Base-by-base conservation (phyloP, 2,888 invertebrate genomes). In the Bembecia ichneumoniformis region DNA sequence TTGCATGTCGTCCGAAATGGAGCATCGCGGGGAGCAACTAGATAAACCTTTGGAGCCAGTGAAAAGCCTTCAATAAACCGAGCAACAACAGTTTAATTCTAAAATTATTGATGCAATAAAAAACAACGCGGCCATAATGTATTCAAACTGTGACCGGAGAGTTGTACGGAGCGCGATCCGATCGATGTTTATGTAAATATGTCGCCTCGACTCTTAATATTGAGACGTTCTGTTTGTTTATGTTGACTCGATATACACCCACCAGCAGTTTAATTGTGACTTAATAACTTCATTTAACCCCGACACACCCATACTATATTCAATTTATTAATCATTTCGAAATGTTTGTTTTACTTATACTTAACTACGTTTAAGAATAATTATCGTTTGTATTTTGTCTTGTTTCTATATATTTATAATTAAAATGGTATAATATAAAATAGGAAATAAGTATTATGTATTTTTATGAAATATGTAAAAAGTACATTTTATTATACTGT, bases 151-250 rank as follows among this genome's bases (percentile, higher is more conserved):
- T 66, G 74, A 73, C 68, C 64, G 65, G 63, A 60, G 68, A 71
- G 67, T 68, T 74, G 76, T 74, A 70, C 62, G 60, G 63, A 70
- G 71, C 64, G 70, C 71, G 64, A 71, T 77, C 71, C 69, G 70
- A 74, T 58, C 69, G 68, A 74, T 83, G 81, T 82, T 82, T 83
- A 86, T 83, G 86, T 74, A 74, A 86, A 86, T 83, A 65, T 28
- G 44, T 49, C 56, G 58, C 52, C 55, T 44, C 58, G 51, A 63
- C 62, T 71, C 69, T 68, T 74, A 74, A 71, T 71, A 80, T 81
- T 78, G 69, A 83, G 82, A 77, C 70, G 79, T 82, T 77, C 53
- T 61, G 62, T 72, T 68, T 72, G 66, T 80, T 80, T 77, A 78
- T 71, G 63, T 62, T 60, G 58, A 54, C 64, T 77, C 77, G 71